Conservation (phyloP, 2,113 vertebrate species). For the Xiphophorus hellerii region DNA sequence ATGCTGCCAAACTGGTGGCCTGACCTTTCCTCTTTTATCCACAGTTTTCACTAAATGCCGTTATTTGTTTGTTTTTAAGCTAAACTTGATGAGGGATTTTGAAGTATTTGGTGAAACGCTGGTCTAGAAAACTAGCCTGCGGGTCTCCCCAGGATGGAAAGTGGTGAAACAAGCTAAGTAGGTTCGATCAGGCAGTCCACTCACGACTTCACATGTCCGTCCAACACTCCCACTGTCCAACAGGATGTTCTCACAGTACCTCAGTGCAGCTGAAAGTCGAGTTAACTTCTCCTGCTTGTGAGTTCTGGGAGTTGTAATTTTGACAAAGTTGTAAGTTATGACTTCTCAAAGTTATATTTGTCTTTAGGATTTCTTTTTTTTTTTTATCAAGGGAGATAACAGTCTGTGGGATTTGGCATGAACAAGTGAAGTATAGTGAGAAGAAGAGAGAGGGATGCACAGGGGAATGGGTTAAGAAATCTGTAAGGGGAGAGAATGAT, state of each 20-base stretch:
- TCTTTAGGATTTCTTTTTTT: constrained; percentile 1
- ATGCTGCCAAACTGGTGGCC: no score
- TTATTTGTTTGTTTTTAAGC: not conserved
- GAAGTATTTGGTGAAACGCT: constrained; percentile 25
- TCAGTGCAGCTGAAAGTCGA: constrained; percentile 10
- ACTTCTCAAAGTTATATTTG: constrained; percentile 33
- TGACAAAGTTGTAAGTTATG: constrained; percentile 15
- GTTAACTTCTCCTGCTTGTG: constrained; percentile 18
- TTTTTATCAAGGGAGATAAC: constrained; percentile 28
- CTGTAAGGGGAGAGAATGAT: constrained; percentile 24
- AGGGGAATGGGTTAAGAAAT: constrained; percentile 28
- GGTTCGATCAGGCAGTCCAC: constrained; percentile 27
- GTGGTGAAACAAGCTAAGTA: not conserved
- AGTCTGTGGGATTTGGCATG: constrained; percentile 36
- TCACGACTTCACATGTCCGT: not conserved
- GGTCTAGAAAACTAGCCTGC: constrained; percentile 8
- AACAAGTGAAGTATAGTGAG: constrained; percentile 9
- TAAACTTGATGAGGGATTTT: not conserved
- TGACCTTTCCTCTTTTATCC: no score
- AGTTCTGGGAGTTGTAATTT: constrained; percentile 28
- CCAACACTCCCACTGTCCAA: constrained; percentile 16
- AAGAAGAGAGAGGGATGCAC: not conserved
- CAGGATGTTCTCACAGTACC: not conserved
- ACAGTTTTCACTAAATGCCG: no score
- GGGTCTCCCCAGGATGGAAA: constrained; percentile 1